Base-by-base conservation (phyloP, 2,113 vertebrate genomes). In the Microtus montanus region DNA sequence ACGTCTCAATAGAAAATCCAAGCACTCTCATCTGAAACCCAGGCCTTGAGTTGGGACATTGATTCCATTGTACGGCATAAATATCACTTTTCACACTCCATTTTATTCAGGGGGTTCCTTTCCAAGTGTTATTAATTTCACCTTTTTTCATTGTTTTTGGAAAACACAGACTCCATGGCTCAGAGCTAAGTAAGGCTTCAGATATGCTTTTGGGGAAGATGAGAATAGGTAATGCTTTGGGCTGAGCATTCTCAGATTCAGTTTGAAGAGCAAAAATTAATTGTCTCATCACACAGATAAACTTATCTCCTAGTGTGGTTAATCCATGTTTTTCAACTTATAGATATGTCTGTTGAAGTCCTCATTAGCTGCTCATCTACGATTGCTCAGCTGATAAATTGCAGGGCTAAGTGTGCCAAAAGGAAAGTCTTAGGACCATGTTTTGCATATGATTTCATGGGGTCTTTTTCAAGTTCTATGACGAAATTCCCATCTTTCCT, bases 201-300 rank as follows among this genome's bases (percentile, higher is more conserved):
- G 85, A 85, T 35, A 85, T 79, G 17, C 52, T 95, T 84, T 92
- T 26, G 71, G 11, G 17, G 54, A 52, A 75, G 41, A 20, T 41
- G 13, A 14, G 52, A 78, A 24, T 64, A 79, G 17, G 1, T 15
- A 15, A 78, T 52, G n/a, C 41, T 1, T 38, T 17, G 2, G 22
- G 58, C 20, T 80, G 66, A 19, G 26, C 35, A 15, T 79, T 89
- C 20, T 89, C 44, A 89, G 68, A 22, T 26, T 87, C 41, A 22
- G 10, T 97, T 83, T 79, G 30, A 77, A 90, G 28, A 90, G 7
- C 14, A 61, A 64, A 66, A 33, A 26, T 94, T 41, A 79, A 92
- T 47, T 87, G 14, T 38, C 49, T 75, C 33, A 49, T 10, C 26
- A 84, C 1, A 30, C 52, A 68, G n/a, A 70, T 64, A 63, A 68